phyloP scores from a whole-genome alignment of 1,140 invertebrate genomes.

The Drosophila nannoptera region DNA sequence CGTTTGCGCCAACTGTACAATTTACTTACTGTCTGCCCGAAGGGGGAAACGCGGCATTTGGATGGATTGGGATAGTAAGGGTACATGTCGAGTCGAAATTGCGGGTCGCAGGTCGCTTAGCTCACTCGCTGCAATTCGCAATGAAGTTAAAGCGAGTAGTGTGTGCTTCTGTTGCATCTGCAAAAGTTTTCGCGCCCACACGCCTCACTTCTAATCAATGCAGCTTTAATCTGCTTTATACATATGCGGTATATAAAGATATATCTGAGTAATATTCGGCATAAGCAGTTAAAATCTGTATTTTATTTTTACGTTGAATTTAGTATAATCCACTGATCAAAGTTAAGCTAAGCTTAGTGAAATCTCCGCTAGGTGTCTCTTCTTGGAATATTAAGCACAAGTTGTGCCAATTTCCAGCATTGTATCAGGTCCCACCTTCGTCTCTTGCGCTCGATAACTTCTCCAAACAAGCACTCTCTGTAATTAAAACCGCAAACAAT shows the following conservation, averaged over 20 bases:
- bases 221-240: slow-evolving; percentile 1
- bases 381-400: slow-evolving; percentile 35
- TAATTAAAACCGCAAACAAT: slow-evolving; percentile 57
- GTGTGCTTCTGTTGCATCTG: slow-evolving; percentile 39
- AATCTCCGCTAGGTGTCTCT: slow-evolving; percentile 4
- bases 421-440: slow-evolving; percentile 25
- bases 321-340: not conserved
- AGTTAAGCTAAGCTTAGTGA: not conserved
- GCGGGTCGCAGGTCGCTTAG: slow-evolving; percentile 39
- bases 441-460: slow-evolving; percentile 17
- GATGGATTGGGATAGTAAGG: not conserved
- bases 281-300: not conserved
- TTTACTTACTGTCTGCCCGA: slow-evolving; percentile 50
- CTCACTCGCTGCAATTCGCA: slow-evolving; percentile 24
- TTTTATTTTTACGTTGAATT: not conserved
- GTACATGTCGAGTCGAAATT: slow-evolving; percentile 1
- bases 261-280: not conserved
- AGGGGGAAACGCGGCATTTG: not conserved
- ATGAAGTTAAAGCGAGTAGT: slow-evolving; percentile 58
- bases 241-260: not conserved
- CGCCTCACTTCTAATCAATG: slow-evolving; percentile 14
- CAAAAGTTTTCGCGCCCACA: slow-evolving; percentile 34
- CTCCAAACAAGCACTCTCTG: slow-evolving; percentile 47
- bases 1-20: slow-evolving; percentile 75
- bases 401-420: slow-evolving; percentile 52